A percentile compares a stretch with the other conserved stretches of the same genome.
Evolutionary conservation across 2,113 vertebrate species (phyloP).

Genomic region (Promerops cafer): DNA sequence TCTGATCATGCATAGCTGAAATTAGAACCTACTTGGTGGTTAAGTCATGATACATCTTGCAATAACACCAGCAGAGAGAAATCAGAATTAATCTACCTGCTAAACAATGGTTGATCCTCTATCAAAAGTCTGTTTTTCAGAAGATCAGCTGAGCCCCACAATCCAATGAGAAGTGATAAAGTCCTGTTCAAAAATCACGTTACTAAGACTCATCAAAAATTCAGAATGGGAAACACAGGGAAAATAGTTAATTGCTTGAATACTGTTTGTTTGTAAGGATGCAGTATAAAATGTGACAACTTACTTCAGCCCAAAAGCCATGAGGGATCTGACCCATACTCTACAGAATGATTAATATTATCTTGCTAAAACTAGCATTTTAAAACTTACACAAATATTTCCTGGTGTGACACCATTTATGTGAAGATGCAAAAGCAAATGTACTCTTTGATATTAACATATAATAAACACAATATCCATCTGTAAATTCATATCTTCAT

Average conservation of each 20-base stretch:
- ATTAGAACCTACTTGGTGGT: not conserved
- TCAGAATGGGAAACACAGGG: not conserved
- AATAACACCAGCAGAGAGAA: not conserved
- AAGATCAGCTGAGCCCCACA: not conserved
- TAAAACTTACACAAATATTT: not conserved
- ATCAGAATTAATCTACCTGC: not conserved
- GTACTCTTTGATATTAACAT: accelerated
- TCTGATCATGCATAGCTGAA: not conserved
- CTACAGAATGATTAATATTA: not conserved
- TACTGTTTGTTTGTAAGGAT: not conserved
- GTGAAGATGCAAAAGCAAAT: not conserved
- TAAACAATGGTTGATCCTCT: not conserved
- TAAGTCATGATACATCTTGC: not conserved
- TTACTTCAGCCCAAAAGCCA: not conserved
- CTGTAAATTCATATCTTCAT: not conserved
- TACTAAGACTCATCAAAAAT: not conserved
- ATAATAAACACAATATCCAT: not conserved
- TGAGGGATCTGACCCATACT: not conserved
- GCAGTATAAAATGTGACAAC: not conserved
- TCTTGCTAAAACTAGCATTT: not conserved
- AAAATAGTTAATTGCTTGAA: not conserved
- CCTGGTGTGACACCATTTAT: not conserved
- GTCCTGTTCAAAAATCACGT: not conserved
- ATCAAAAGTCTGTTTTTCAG: not conserved
- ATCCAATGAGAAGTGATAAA: not conserved